Percentiles rank a stretch among this genome's conserved stretches.
These are phyloP conservation scores for Mercenaria mercenaria DNA, from an alignment of 1,140 invertebrate species.

Conservation along the genomic window DNA sequence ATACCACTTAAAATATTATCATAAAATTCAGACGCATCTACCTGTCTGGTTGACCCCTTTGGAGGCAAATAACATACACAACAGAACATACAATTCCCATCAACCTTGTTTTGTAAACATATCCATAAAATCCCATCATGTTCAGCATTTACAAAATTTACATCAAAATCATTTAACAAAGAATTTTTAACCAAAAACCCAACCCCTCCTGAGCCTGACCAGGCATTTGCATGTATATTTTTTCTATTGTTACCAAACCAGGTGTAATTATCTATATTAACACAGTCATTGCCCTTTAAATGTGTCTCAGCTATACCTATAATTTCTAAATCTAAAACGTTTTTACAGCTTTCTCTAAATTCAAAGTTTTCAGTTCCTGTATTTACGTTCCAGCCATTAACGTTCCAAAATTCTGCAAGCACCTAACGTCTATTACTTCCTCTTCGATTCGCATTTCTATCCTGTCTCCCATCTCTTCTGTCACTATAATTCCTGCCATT, in stretches of 20 bases:
- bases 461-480: background rate
- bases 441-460: background rate
- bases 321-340: background rate
- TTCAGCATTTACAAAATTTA: background rate
- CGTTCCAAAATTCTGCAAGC: background rate
- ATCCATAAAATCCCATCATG: background rate
- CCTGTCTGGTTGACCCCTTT: background rate
- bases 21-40: background rate
- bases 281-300: background rate
- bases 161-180: background rate
- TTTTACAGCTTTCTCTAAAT: background rate
- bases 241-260: background rate
- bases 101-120: background rate
- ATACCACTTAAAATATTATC: background rate
- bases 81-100: background rate
- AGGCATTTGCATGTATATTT: background rate
- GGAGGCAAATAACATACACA: constrained; percentile 1
- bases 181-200: background rate
- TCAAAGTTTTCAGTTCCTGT: background rate
- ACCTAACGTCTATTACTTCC: background rate
- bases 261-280: background rate
- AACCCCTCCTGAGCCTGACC: background rate
- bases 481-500: background rate
- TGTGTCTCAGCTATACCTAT: background rate
- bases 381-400: background rate